Conservation (phyloP, 2,888 invertebrate species). For the Lasius fuliginosus region DNA sequence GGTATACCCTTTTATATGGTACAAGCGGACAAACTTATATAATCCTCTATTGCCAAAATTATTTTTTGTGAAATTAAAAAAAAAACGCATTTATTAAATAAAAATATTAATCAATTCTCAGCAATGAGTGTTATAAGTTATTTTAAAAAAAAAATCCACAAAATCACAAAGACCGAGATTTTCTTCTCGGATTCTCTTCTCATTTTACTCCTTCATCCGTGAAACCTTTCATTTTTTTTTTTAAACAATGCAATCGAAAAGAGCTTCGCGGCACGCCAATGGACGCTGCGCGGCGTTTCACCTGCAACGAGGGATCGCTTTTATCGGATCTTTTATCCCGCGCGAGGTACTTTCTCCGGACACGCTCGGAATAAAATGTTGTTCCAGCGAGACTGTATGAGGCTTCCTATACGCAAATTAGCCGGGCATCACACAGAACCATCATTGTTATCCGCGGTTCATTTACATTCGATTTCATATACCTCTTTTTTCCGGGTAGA, state of each 20-base stretch:
- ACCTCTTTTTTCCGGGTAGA: constrained; percentile 8
- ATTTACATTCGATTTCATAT: constrained; percentile 41
- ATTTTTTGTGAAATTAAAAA: neutral
- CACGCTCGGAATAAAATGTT: constrained; percentile 54
- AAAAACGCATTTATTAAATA: neutral
- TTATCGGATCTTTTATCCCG: constrained; percentile 44
- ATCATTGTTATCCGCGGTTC: constrained; percentile 27
- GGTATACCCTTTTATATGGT: neutral
- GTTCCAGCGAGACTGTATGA: neutral
- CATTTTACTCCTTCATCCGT: neutral
- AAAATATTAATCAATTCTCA: neutral
- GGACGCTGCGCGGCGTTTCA: constrained; percentile 35
- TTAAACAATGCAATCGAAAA: neutral
- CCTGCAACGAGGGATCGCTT: constrained; percentile 46
- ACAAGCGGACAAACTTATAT: no score
- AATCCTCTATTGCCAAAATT: no score
- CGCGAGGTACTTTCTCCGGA: constrained; percentile 43
- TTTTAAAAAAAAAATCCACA: neutral
- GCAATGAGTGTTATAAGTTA: neutral
- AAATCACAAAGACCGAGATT: neutral
- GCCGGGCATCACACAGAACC: constrained; percentile 14
- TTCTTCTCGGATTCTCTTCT: neutral
- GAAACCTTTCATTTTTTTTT: constrained; percentile 19
- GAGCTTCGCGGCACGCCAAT: constrained; percentile 16
- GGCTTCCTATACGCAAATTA: constrained; percentile 47